Evolutionary conservation across 92 coral and sea anemone genomes (phyloP), one percentile per base, ranked within the genome.

Genomic region (Ricordea florida): DNA sequence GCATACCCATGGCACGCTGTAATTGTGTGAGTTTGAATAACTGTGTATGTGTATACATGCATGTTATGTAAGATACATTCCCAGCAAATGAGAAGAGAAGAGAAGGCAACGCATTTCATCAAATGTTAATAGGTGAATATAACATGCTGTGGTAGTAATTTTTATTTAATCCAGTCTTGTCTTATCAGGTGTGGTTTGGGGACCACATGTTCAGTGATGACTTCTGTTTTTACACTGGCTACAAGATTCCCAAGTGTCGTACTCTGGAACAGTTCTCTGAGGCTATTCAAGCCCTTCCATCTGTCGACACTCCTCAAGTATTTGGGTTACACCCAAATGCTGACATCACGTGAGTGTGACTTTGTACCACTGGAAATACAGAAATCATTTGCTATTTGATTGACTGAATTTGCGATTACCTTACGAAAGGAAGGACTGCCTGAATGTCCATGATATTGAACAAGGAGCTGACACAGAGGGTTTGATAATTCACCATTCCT

Each of bases 271-370:
- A 91, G 79, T 91, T 78, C 66, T 79, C 81, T 72, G 97, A 91
- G 55, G 89, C 92, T 8, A 91, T 91, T 60, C 93, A 87, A 64
- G 89, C 87, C 27, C 49, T 91, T 52, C 97, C 97, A 3, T 91
- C 97, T 29, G 85, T 82, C n/a, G 97, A 91, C 69, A 87, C 97
- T 37, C 97, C 97, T 10, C 85, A 91, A 53, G 97, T 91, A 48
- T 91, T 91, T 69, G 97, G 97, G 28, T 75, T 91, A 68, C 97
- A 91, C 47, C 79, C 97, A 22, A 91, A 91, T 68, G 97, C 97
- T 14, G 97, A 91, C 40, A 91, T 91, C 60, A 91, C 97, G 97
- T 91, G 44, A 87, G 97, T 70, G 6, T 6, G 10, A 44, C 17
- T n/a, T n/a, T n/a, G n/a, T n/a, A n/a, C n/a, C n/a, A n/a, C n/a